Base-by-base conservation (phyloP, 2,888 invertebrate species). In the Microplitis deprimator region DNA sequence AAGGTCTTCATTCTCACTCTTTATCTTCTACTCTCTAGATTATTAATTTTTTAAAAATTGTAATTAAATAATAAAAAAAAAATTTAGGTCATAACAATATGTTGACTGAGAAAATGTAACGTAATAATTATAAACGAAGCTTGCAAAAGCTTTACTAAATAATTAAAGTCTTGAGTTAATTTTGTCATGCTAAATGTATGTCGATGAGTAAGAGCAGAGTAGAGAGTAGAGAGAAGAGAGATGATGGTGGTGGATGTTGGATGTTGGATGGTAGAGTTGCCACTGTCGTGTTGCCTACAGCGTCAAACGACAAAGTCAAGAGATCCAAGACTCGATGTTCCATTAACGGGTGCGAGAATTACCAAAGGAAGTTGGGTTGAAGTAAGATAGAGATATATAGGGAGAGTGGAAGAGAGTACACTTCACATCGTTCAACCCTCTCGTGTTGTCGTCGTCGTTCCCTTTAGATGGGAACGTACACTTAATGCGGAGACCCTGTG, bases 391-490 rank as follows among this genome's bases (percentile, higher is more conserved):
- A 38, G 29, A 50, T 4, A 29, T 29, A 29, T 29, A 29, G 29
- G 29, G 29, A 29, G 40, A 1, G 77, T 40, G 41, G 39, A 62
- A 16, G 74, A 40, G 38, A 72, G 61, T 60, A 67, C 74, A 59
- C 77, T 75, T 40, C 60, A 69, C 68, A 61, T 59, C 73, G 41
- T 50, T 75, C 76, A 73, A 76, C 59, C 41, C 73, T 65, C 69
- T 68, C 68, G 65, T 68, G 41, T 62, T 16, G 71, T 40, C 17
- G 13, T 13, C 39, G 41, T 72, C 71, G 40, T 64, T 62, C 64
- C 62, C 72, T 20, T 72, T 39, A 41, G 72, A 13, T 50, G 8
- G 13, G 50, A 13, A 50, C 4, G 39, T 17, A 38, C 62, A 71
- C 71, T 71, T 61, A 39, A 71, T 61, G 60, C 16, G 6, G 61